Conservation (phyloP, 2,888 invertebrate species). For the Cephus runcator region DNA sequence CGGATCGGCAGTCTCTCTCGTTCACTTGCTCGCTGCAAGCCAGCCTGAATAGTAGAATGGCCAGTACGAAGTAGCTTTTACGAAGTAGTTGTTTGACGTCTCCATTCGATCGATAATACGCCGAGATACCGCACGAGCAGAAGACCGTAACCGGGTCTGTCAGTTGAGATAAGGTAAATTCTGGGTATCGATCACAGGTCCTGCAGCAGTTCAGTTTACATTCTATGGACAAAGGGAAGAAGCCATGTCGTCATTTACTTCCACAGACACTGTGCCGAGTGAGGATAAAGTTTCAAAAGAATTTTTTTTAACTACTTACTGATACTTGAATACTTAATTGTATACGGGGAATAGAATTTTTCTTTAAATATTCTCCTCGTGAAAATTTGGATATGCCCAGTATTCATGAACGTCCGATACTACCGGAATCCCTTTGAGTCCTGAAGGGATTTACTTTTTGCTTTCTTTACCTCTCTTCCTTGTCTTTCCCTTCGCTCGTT, state of each 20-base stretch:
- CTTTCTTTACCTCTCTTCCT: slow-evolving; percentile 3
- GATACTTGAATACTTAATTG: not conserved
- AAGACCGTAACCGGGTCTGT: not conserved
- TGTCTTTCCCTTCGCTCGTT: not conserved
- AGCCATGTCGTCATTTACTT: not conserved
- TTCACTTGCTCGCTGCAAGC: not conserved
- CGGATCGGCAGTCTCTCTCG: slow-evolving; percentile 17
- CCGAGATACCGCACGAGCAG: not conserved
- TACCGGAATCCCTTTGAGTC: not conserved
- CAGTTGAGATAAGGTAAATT: not conserved
- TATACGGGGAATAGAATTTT: not conserved
- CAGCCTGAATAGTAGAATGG: not conserved
- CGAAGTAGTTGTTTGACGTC: not conserved
- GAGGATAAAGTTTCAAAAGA: not conserved
- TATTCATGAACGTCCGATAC: not conserved
- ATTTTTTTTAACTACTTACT: not conserved
- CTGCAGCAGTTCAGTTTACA: not conserved
- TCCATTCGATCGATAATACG: not conserved
- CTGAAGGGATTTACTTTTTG: not conserved
- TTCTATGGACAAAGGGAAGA: not conserved
- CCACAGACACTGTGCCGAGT: not conserved
- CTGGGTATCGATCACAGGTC: not conserved
- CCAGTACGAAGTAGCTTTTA: not conserved
- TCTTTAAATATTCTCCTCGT: not conserved
- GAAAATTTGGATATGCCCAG: not conserved